Evolutionary conservation across 2,113 vertebrate species (phyloP).

Genomic region (Toxostoma redivivum): DNA sequence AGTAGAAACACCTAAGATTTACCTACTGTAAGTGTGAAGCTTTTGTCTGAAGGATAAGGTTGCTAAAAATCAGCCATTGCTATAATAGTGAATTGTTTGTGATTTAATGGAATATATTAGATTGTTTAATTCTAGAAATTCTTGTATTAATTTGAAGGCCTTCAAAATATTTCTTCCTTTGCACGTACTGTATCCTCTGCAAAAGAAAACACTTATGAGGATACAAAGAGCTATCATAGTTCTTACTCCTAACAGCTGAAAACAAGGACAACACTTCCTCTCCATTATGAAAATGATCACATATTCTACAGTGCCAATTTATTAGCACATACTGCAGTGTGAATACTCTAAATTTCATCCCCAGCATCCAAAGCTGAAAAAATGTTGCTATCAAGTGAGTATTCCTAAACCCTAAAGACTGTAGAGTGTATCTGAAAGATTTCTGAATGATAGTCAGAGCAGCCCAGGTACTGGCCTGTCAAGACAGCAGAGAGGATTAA

Average conservation of each 20-base stretch:
- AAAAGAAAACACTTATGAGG: background rate
- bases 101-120: background rate
- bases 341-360: conserved; percentile 28
- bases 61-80: background rate
- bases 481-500: conserved; percentile 34
- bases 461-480: background rate
- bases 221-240: background rate
- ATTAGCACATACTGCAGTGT: background rate
- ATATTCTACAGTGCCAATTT: conserved; percentile 2
- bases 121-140: background rate
- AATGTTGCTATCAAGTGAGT: background rate
- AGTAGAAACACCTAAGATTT: background rate
- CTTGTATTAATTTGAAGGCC: background rate
- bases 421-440: conserved; percentile 7
- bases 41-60: background rate
- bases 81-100: background rate
- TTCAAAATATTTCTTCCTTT: background rate
- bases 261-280: background rate
- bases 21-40: background rate
- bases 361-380: background rate
- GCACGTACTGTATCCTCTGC: background rate
- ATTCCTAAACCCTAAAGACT: background rate
- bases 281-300: background rate
- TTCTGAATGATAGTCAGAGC: background rate
- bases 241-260: background rate